These are phyloP conservation scores for Meteorus sp. DNA, from an alignment of 1,140 invertebrate species.

Conservation along the genomic window DNA sequence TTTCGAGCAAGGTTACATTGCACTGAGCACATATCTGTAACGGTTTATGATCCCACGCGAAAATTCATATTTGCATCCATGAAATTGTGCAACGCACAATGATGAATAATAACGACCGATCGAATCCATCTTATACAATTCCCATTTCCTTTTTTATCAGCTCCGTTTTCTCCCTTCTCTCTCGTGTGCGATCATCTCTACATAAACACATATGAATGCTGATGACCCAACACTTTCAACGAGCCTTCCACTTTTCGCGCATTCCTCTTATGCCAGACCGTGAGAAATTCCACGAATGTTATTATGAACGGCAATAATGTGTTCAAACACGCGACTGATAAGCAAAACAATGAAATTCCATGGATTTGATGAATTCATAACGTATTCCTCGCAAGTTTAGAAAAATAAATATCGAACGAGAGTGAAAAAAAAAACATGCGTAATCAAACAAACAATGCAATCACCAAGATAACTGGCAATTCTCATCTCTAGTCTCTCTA, in stretches of 20 bases:
- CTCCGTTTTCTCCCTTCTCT: neutral
- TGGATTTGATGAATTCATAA: neutral
- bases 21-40: slow-evolving; percentile 12
- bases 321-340: neutral
- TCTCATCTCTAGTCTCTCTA: too few species aligned
- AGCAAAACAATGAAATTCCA: neutral
- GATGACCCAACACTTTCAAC: neutral
- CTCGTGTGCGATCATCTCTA: neutral
- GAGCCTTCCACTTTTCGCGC: neutral
- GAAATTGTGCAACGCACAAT: too few species aligned
- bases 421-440: too few species aligned
- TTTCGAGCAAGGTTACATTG: slow-evolving; percentile 10
- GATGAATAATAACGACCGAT: neutral
- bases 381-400: too few species aligned
- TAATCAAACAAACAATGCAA: too few species aligned
- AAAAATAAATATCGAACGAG: too few species aligned
- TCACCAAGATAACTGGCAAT: too few species aligned
- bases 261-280: neutral
- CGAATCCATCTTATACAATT: neutral
- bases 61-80: slow-evolving; percentile 11
- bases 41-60: slow-evolving; percentile 13
- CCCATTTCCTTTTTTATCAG: neutral
- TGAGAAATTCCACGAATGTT: slow-evolving; percentile 5
- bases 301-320: neutral
- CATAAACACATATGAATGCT: neutral